Evolutionary conservation across 2,888 invertebrate genomes (phyloP).

Genomic region (Amphiduros pacificus): DNA sequence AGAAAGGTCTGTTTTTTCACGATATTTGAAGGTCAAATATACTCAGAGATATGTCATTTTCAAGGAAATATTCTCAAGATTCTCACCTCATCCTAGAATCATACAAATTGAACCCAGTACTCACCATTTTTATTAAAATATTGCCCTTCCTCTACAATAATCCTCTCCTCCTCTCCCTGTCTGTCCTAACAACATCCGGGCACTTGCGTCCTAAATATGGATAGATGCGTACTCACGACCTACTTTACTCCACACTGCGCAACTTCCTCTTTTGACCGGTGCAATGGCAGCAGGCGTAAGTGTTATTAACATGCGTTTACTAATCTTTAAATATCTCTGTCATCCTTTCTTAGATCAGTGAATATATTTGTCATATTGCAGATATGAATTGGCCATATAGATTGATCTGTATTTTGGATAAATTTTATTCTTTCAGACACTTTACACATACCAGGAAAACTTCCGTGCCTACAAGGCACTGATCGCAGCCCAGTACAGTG

Average conservation of each 20-base stretch:
- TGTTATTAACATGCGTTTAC: constrained; percentile 26
- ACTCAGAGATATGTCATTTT: too few species aligned
- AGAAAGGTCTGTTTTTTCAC: too few species aligned
- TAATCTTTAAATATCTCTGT: neutral
- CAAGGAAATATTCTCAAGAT: too few species aligned
- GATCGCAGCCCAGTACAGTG: constrained; percentile 96
- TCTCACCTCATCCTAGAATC: too few species aligned
- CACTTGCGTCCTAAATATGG: constrained; percentile 23
- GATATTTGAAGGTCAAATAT: too few species aligned
- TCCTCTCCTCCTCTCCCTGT: constrained; percentile 2
- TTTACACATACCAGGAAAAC: constrained; percentile 97
- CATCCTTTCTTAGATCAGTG: neutral
- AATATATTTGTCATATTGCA: neutral
- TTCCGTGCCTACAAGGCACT: constrained; percentile 97
- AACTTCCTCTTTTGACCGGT: constrained; percentile 50
- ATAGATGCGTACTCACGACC: constrained; percentile 17
- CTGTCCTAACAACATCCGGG: constrained; percentile 26
- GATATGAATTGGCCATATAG: neutral
- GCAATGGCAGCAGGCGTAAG: constrained; percentile 66
- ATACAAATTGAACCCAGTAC: too few species aligned
- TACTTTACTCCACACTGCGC: constrained; percentile 4
- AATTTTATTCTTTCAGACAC: constrained; percentile 69
- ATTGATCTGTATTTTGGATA: neutral
- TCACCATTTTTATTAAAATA: too few species aligned
- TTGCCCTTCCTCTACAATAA: too few species aligned